Evolutionary conservation across 2,888 invertebrate species (phyloP).

Genomic region (Eumerus sabulonum): DNA sequence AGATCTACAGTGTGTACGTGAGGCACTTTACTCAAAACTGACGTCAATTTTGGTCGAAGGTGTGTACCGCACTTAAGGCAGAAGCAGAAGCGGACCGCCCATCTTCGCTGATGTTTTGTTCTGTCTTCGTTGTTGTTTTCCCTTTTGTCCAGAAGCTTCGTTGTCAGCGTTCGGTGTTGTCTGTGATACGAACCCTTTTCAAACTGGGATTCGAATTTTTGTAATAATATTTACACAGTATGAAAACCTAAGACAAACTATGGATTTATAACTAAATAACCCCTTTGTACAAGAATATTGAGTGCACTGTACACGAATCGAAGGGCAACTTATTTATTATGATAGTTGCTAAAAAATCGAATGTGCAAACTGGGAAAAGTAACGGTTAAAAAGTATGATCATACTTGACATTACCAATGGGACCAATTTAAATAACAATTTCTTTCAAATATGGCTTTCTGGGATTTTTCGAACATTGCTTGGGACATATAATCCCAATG

Average conservation of each 20-base stretch:
- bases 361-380: no score
- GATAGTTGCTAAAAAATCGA: constrained; percentile 2
- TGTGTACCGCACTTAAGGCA: no score
- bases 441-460: constrained; percentile 4
- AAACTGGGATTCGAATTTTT: background rate
- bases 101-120: no score
- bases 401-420: background rate
- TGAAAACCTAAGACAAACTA: background rate
- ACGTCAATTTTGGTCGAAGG: no score
- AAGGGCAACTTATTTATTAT: background rate
- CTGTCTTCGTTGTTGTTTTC: no score
- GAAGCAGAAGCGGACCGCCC: no score
- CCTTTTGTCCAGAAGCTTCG: no score
- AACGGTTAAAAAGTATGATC: constrained; percentile 9
- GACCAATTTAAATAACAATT: constrained; percentile 20
- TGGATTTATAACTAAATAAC: background rate
- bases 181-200: no score
- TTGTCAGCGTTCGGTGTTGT: no score
- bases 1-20: no score
- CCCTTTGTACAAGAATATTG: background rate
- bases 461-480: constrained; percentile 21
- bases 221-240: background rate
- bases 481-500: constrained; percentile 26
- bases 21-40: no score
- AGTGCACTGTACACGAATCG: background rate